A percentile compares a stretch with the other conserved stretches of the same genome.
Evolutionary conservation across 2,797 vertebrate genomes (phyloP).

Genomic region (Bucorvus abyssinicus): DNA sequence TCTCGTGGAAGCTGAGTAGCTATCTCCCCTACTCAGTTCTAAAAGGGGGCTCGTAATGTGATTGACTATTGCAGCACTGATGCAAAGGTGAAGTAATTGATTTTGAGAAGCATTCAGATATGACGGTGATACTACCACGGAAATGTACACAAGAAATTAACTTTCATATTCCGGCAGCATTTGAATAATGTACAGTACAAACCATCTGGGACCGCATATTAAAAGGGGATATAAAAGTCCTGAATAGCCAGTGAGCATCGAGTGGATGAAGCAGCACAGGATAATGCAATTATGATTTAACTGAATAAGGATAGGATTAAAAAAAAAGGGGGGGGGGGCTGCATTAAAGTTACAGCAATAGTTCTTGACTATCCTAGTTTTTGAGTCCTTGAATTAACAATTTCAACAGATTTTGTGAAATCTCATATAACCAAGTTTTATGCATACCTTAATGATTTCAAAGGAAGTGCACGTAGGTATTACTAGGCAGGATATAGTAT

Average conservation of each 20-base stretch:
- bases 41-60: background rate
- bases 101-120: background rate
- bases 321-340: background rate
- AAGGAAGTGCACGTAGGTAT: background rate
- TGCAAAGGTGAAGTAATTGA: background rate
- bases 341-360: background rate
- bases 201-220: background rate
- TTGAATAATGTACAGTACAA: background rate
- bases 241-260: background rate
- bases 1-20: background rate
- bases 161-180: background rate
- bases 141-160: background rate
- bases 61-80: background rate
- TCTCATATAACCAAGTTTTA: background rate
- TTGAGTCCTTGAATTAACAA: background rate
- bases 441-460: background rate
- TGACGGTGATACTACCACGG: background rate
- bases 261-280: background rate
- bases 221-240: background rate
- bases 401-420: background rate
- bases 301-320: background rate
- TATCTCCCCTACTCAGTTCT: background rate
- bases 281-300: background rate
- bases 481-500: fast-evolving
- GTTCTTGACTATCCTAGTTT: background rate